phyloP scores from a whole-genome alignment of 1,140 invertebrate species.

The Coenobita brevimanus region DNA sequence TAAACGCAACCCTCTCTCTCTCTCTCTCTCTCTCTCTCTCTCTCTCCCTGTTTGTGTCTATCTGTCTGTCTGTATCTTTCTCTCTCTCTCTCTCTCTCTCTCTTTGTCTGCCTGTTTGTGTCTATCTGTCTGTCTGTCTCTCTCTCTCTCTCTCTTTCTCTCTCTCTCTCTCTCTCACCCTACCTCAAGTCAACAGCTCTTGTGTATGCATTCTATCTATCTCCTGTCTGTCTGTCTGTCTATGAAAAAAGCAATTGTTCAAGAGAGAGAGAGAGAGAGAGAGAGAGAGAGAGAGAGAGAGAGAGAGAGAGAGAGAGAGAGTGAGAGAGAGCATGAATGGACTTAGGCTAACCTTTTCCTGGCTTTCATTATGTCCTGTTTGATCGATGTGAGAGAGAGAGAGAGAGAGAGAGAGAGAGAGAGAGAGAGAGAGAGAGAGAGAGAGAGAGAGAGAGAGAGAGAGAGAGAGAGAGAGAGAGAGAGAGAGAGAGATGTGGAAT shows the following conservation, averaged over 20 bases:
- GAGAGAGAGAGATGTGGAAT: no score
- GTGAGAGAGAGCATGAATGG: background rate
- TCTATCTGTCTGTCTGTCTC: no score
- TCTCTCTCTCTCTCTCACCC: background rate
- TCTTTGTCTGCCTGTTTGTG: no score
- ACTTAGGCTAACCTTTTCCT: no score
- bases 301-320: constrained; percentile 7
- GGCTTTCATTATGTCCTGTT: background rate
- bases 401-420: background rate
- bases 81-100: no score
- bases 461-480: background rate
- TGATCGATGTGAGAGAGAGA: no score
- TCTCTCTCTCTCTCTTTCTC: background rate
- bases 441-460: background rate
- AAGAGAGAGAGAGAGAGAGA: background rate
- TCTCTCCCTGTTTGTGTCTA: constrained; percentile 16
- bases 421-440: background rate
- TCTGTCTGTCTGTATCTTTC: no score
- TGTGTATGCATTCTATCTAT: no score
- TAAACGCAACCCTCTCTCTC: constrained; percentile 25
- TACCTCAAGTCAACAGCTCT: no score
- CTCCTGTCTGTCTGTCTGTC: no score
- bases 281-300: constrained; percentile 1
- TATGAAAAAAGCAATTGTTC: no score
- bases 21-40: constrained; percentile 24